Conservation (phyloP, 2,888 invertebrate genomes). For the Erynnis tages region DNA sequence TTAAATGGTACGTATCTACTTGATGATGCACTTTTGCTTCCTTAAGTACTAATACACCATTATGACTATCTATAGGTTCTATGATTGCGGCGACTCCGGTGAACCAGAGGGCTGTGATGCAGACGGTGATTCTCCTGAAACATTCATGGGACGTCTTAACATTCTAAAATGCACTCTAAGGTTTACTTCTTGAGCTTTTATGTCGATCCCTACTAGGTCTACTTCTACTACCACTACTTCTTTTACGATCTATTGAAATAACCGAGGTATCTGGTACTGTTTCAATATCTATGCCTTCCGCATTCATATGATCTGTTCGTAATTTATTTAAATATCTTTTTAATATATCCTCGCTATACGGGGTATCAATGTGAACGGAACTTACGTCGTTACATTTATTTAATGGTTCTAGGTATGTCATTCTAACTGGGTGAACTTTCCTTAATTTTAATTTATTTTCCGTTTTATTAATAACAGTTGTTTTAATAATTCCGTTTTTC, state of each 20-base stretch:
- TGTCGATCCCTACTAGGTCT: conserved; percentile 29
- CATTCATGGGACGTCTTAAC: conserved; percentile 28
- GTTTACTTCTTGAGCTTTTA: conserved; percentile 30
- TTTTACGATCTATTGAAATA: conserved; percentile 30
- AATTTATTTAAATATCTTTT: conserved; percentile 6
- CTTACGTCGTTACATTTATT: not conserved
- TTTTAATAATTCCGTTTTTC: conserved; percentile 5
- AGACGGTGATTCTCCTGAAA: conserved; percentile 26
- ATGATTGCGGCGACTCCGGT: conserved; percentile 12
- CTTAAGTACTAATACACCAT: conserved; percentile 11
- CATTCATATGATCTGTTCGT: conserved; percentile 9
- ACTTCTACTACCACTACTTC: conserved; percentile 35
- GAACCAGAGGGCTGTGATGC: conserved; percentile 14
- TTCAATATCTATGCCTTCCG: not conserved
- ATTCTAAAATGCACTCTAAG: conserved; percentile 29
- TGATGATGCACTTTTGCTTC: conserved; percentile 15
- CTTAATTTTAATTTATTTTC: conserved; percentile 23
- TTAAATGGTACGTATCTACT: conserved; percentile 17
- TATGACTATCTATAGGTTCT: conserved; percentile 10
- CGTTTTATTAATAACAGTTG: conserved; percentile 31
- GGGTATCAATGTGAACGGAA: not conserved
- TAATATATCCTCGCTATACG: not conserved
- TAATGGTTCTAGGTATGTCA: not conserved
- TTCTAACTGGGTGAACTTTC: conserved; percentile 17
- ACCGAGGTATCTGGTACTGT: not conserved